A percentile compares a stretch with the other conserved stretches of the same genome.
These are phyloP conservation scores for Periophthalmodon schlosseri DNA, from an alignment of 2,113 vertebrate genomes.

Conservation along the genomic window DNA sequence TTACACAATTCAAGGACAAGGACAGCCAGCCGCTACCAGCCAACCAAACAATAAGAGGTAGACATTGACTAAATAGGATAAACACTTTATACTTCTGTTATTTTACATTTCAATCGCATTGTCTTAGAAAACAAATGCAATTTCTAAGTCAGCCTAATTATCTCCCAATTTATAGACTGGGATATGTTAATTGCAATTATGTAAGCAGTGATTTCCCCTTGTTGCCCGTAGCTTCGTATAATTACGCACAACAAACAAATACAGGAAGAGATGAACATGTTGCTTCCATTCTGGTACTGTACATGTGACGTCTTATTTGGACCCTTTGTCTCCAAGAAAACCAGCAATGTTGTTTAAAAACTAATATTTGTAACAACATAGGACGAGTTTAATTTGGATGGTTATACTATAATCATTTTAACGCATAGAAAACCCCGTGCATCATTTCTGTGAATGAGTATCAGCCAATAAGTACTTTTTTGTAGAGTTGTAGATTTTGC, in stretches of 20 bases:
- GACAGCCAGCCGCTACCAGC: constrained; percentile 56
- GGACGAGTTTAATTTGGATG: background rate
- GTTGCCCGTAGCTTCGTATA: constrained; percentile 50
- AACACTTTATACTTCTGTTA: background rate
- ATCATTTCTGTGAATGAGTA: background rate
- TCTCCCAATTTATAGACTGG: constrained; percentile 7
- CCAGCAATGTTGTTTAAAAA: background rate
- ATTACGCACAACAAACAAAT: constrained; percentile 52
- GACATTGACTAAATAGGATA: background rate
- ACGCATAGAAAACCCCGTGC: background rate
- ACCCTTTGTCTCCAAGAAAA: background rate
- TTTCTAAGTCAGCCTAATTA: constrained; percentile 5
- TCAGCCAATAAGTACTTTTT: background rate
- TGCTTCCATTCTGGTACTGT: constrained; percentile 11
- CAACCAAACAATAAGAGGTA: constrained; percentile 5
- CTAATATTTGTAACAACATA: background rate
- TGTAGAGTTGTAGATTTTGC: background rate
- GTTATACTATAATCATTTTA: background rate
- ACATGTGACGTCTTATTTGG: background rate
- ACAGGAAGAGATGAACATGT: constrained; percentile 8
- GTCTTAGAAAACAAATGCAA: background rate
- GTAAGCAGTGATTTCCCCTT: constrained; percentile 47
- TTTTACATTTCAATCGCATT: background rate
- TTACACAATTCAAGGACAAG: constrained; percentile 82
- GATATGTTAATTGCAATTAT: constrained; percentile 45